Evolutionary conservation across 2,888 invertebrate species (phyloP), one percentile per base, ranked within the genome.

Genomic region (Athalia circularis): DNA sequence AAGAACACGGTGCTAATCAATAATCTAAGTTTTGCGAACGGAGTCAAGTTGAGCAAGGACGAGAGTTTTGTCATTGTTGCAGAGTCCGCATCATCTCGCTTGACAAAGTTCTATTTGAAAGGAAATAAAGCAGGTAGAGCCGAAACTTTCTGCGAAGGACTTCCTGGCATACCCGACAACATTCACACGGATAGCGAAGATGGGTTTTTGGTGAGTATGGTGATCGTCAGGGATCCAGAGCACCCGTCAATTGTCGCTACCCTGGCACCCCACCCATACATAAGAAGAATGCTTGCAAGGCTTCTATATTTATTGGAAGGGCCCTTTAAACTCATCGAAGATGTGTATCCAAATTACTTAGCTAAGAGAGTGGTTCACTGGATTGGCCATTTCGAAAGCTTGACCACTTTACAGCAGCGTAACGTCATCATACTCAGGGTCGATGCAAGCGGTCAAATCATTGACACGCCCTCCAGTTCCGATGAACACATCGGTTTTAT

Each of bases 21-120:
- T 80, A 92, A 95, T 67, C 86, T 99, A 0, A 94, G 93, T 89
- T 98, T 98, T 90, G 93, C 98, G 0, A 99, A 99, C 90, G 99
- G 99, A 13, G 90, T 99, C 45, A 94, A 93, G 74, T 86, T 99
- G 0, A 96, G 97, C 11, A 93, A 94, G 5, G 95, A 97, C 86
- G 95, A 96, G 88, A 94, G 96, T 80, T 97, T 95, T 86, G 88
- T 99, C 3, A 90, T 99, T 47, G 94, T 98, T 0, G 90, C 94
- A 1, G 99, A 99, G 91, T 94, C 95, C 0, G 87, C 90, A 4
- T 91, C 90, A 4, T 93, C 92, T 77, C 93, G 96, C 81, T 90
- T 98, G n/a, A 86, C 92, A 5, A 95, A 96, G 85, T 96, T 96
- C 88, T 92, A 96, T 87, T 87, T 99, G 8, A 94, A 94, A 86